These are phyloP conservation scores for Arizona elegans DNA, from an alignment of 2,113 vertebrate species.

Conservation along the genomic window DNA sequence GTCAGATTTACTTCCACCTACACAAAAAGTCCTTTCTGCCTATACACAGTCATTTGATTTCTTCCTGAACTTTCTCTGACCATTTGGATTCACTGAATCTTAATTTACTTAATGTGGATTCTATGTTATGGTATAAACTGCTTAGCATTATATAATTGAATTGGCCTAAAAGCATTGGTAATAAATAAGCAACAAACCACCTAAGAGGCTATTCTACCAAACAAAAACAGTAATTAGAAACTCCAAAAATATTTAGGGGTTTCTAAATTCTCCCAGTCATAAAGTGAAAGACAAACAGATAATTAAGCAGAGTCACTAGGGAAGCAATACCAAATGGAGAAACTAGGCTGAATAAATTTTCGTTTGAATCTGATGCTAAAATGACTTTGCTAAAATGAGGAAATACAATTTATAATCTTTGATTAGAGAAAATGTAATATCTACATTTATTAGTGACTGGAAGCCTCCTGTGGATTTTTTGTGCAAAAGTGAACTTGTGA, in stretches of 20 bases:
- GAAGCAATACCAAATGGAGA: neutral
- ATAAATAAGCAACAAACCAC: neutral
- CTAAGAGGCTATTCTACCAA: neutral
- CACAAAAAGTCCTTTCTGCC: conserved; percentile 7
- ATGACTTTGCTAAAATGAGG: neutral
- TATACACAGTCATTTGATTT: conserved; percentile 5
- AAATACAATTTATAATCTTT: neutral
- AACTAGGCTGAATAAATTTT: neutral
- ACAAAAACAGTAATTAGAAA: neutral
- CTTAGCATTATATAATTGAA: neutral
- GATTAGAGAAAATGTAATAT: neutral
- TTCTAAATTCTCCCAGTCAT: neutral
- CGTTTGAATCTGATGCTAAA: neutral
- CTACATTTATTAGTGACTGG: neutral
- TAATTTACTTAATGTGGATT: neutral
- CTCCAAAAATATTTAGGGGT: neutral
- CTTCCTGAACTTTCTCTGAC: neutral
- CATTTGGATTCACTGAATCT: neutral
- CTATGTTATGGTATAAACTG: neutral
- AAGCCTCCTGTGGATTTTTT: neutral
- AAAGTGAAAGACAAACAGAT: neutral
- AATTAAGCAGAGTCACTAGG: conserved; percentile 1
- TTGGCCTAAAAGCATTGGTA: neutral
- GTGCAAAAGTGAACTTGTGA: neutral
- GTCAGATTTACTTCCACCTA: conserved; percentile 1